A percentile compares a stretch with the other conserved stretches of the same genome.
Conservation (phyloP, 2,797 vertebrate genomes). For the Thripadectes ignobilis region DNA sequence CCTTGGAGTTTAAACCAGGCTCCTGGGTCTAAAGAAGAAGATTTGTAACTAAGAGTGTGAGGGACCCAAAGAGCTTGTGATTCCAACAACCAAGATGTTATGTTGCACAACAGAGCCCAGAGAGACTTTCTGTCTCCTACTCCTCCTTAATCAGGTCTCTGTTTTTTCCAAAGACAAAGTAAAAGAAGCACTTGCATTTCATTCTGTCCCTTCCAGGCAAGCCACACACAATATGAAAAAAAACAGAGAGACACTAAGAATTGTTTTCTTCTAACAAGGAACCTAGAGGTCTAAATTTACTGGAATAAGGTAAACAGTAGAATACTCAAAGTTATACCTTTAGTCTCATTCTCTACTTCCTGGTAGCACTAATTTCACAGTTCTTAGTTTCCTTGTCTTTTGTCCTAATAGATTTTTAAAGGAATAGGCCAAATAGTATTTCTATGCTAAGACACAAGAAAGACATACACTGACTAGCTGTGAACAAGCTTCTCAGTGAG, state of each 20-base stretch:
- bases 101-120: not conserved
- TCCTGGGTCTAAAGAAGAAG: not conserved
- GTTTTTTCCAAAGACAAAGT: conserved; percentile 11
- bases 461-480: not conserved
- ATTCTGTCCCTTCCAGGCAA: not conserved
- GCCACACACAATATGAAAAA: not conserved
- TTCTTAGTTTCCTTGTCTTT: not conserved
- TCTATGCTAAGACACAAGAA: not conserved
- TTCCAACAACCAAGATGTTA: not conserved
- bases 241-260: not conserved
- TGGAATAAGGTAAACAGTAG: not conserved
- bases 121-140: not conserved
- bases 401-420: not conserved
- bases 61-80: not conserved
- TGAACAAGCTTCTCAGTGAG: not conserved
- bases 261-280: conserved; percentile 15
- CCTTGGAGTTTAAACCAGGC: not conserved
- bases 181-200: conserved; percentile 21
- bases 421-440: not conserved
- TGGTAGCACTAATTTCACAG: not conserved
- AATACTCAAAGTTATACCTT: not conserved
- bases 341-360: not conserved
- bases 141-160: conserved; percentile 28
- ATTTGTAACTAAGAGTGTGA: not conserved
- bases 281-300: not conserved